Evolutionary conservation across 2,797 vertebrate genomes (phyloP), one percentile per base, ranked within the genome.

Genomic region (Halcyon smyrnensis): DNA sequence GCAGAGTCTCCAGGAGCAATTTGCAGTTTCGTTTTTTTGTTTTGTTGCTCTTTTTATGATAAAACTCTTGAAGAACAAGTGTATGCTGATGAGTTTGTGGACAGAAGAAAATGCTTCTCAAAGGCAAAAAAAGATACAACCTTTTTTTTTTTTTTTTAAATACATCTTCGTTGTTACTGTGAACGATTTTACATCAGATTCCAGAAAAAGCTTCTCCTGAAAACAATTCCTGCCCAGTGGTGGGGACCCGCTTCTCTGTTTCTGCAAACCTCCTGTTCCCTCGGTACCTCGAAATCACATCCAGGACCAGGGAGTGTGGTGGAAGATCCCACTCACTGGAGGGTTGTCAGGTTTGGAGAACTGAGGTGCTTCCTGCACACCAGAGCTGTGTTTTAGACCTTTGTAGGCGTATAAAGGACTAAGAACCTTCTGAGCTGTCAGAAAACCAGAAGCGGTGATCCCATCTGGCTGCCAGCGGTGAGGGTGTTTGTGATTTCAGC

Each of bases 11-110:
- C 25, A 41, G 34, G n/a, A 68, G 36, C 0, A 83, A 37, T 50
- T 34, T 16, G 16, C 5, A 41, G 0, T 1, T 4, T 17, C 30
- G 18, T 54, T 30, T 27, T 63, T 4, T 11, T n/a, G 16, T 67
- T n/a, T 27, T 63, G 3, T 39, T 25, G 3, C 43, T 75, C 12
- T 32, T 84, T 74, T 89, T 15, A 39, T 28, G 14, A n/a, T 45
- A 79, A 75, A 95, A 69, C 46, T 43, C 69, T 9, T 65, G 34
- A 89, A 89, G 34, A 57, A 46, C 16, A 54, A 57, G 21, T 54
- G 25, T 84, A 86, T 69, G 8, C 20, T n/a, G 62, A 36, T 54
- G 48, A 75, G 6, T 65, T 92, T 65, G 39, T 0, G 3, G 37
- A 36, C 39, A 28, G 15, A 50, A 76, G 17, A 63, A 70, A 78